Evolutionary conservation across 35 echinoderm and acorn worm species (phyloP), one percentile per base, ranked within the genome.

Genomic region (Lytechinus variegatus): DNA sequence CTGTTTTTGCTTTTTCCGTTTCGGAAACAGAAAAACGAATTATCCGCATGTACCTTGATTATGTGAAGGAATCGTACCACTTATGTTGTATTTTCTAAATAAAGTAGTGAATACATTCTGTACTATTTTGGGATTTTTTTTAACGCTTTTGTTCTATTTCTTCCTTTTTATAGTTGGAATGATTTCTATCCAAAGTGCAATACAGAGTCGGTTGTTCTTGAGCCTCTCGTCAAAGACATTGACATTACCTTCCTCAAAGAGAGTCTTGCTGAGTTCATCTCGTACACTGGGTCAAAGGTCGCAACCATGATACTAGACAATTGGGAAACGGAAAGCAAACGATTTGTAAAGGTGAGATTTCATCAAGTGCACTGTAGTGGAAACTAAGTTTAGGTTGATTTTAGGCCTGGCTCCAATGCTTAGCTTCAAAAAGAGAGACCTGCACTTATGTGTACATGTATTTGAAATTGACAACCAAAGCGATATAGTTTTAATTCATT

Each of bases 151-250:
- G 8, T 55, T 27, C 54, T 27, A 10, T 94, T 95, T n/a, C n/a
- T n/a, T 94, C 11, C 6, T 71, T 27, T 51, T 95, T 16, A n/a
- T 57, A 99, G 98, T 55, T 33, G 92, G 29, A 95, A 95, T 58
- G 95, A 94, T 10, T 99, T 99, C 95, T 92, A 96, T 52, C 71
- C 71, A 13, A 89, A 97, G 28, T 99, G 98, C 95, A 99, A 99
- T 92, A 97, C 97, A 54, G 97, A 99, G 24, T 97, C 96, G 86
- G 98, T 99, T 6, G 94, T 94, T 13, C 91, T 99, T 3, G 95
- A 97, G 86, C 96, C 96, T 28, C 27, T 99, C 11, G 94, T 95
- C 89, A 99, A 99, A 94, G 95, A 95, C 71, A 97, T 99, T 44
- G 98, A 99, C 90, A 55, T 96, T 24, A 89, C 72, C 6, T 99